Evolutionary conservation across 2,113 vertebrate genomes (phyloP).

Genomic region (Aramus guarauna): DNA sequence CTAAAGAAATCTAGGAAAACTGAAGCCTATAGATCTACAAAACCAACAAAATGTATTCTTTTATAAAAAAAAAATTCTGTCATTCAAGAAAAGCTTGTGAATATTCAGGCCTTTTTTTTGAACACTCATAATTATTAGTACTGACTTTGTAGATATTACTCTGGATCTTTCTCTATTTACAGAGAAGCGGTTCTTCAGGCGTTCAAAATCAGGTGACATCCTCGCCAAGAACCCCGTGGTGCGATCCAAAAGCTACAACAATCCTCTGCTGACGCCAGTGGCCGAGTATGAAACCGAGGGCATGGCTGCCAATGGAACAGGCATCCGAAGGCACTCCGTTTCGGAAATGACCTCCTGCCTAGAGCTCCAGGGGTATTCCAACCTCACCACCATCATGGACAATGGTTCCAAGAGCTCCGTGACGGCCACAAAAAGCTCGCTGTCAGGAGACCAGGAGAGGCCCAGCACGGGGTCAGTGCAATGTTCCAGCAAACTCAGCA

Average conservation of each 20-base stretch:
- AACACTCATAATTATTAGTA: not conserved
- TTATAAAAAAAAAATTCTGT: not conserved
- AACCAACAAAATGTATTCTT: not conserved
- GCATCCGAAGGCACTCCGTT: constrained; percentile 88
- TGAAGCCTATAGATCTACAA: not conserved
- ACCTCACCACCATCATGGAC: constrained; percentile 66
- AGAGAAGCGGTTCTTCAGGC: constrained; percentile 85
- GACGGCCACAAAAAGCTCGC: not conserved
- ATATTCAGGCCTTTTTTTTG: not conserved
- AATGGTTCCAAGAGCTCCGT: constrained; percentile 55
- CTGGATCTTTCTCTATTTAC: not conserved
- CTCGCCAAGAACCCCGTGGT: constrained; percentile 88
- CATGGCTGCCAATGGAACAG: not conserved
- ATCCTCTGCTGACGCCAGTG: constrained; percentile 88
- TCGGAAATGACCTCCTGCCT: constrained; percentile 90
- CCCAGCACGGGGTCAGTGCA: not conserved
- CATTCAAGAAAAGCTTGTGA: not conserved
- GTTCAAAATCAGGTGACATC: constrained; percentile 71
- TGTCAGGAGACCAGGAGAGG: constrained; percentile 23
- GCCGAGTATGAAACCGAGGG: constrained; percentile 84
- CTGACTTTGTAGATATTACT: not conserved
- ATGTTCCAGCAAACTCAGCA: constrained; percentile 13
- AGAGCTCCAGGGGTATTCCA: constrained; percentile 79
- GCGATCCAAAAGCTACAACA: constrained; percentile 94
- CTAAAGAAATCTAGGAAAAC: not conserved